Evolutionary conservation across 64 coral and sea anemone species (phyloP).

Genomic region (Dendrophyllia cribrosa): DNA sequence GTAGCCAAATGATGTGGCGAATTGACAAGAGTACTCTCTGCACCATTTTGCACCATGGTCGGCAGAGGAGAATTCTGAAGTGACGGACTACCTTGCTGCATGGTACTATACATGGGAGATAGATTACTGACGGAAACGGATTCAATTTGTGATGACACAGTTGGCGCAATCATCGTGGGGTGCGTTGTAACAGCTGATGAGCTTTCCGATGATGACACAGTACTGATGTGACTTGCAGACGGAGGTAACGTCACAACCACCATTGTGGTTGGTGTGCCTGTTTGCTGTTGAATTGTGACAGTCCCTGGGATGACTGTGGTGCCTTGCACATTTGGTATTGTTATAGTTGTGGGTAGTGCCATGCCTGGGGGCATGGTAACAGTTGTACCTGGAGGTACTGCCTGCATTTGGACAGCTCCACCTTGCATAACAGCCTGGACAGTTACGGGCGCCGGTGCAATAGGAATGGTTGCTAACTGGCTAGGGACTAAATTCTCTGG

Average conservation of each 20-base stretch:
- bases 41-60: constrained; percentile 94
- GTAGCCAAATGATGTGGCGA: constrained; percentile 74
- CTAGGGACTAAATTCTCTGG: constrained; percentile 86
- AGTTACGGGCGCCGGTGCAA: constrained; percentile 76
- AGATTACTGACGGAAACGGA: constrained; percentile 64
- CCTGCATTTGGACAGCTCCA: constrained; percentile 52
- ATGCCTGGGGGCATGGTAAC: constrained; percentile 61
- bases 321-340: constrained; percentile 53
- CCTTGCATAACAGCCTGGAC: constrained; percentile 66
- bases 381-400: constrained; percentile 37
- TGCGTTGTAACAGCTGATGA: constrained; percentile 57
- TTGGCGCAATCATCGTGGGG: constrained; percentile 63
- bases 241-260: constrained; percentile 90
- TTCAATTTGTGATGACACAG: constrained; percentile 74
- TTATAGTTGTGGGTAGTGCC: constrained; percentile 68
- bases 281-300: constrained; percentile 69
- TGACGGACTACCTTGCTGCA: constrained; percentile 81
- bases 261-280: constrained; percentile 76
- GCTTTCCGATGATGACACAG: constrained; percentile 71
- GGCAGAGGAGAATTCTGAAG: constrained; percentile 88
- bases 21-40: constrained; percentile 66
- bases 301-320: constrained; percentile 61
- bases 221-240: constrained; percentile 75
- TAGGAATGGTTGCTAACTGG: constrained; percentile 83
- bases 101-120: constrained; percentile 79